Percentiles rank a stretch among this genome's conserved stretches.
Conservation (phyloP, 2,113 vertebrate genomes). For the Odocoileus hemionus region DNA sequence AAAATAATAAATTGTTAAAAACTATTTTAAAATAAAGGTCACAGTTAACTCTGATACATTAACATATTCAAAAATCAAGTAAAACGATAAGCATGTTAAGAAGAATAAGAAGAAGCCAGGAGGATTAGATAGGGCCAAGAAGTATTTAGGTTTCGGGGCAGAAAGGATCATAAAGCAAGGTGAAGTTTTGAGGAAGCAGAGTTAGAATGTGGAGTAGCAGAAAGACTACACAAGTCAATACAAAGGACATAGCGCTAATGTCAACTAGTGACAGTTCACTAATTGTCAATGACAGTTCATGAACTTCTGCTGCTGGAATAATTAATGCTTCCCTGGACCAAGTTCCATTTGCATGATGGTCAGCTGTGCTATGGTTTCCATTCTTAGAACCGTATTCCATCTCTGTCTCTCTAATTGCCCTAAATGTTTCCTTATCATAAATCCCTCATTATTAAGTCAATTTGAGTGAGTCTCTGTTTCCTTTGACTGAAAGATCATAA, state of each 20-base stretch:
- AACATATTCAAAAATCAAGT: background rate
- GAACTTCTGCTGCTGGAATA: background rate
- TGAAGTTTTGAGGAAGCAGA: background rate
- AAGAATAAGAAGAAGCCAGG: background rate
- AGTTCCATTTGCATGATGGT: background rate
- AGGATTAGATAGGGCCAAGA: background rate
- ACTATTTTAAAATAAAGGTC: background rate
- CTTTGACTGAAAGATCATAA: background rate
- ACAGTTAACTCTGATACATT: background rate
- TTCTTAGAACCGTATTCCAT: background rate
- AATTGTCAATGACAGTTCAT: background rate
- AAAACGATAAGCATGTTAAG: background rate
- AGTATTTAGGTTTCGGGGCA: background rate
- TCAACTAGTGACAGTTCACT: background rate
- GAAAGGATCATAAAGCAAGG: background rate
- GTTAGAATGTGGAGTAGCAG: background rate
- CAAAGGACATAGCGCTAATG: background rate
- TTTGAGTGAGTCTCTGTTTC: background rate
- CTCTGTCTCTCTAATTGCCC: background rate
- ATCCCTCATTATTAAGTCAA: background rate
- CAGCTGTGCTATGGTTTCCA: background rate
- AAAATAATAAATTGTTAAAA: background rate
- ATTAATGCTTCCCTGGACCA: background rate
- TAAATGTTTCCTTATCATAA: slow-evolving; percentile 9
- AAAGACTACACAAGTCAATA: background rate